phyloP scores from a whole-genome alignment of 2,888 invertebrate genomes.

The Myopa tessellatipennis region DNA sequence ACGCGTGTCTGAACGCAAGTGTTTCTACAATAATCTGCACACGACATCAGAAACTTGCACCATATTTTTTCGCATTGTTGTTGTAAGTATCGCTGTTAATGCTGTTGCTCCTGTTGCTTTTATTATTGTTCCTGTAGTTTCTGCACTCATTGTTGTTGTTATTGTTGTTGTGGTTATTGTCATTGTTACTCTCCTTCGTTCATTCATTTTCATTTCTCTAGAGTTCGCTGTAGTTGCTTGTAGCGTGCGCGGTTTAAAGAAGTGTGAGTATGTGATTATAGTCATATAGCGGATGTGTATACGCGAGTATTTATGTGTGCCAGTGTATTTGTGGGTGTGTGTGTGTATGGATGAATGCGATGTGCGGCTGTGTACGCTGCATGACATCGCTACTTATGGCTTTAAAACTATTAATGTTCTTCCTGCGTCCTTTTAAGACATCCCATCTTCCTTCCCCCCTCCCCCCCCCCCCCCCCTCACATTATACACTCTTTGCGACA shows the following conservation, averaged over 20 bases:
- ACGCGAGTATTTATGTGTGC: too few species aligned
- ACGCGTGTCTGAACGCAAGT: not conserved
- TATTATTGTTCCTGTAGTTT: slow-evolving; percentile 10
- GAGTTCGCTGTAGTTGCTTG: too few species aligned
- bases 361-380: too few species aligned
- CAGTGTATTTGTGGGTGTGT: slow-evolving; percentile 11
- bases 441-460: not conserved
- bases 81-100: not conserved
- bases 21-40: slow-evolving; percentile 27
- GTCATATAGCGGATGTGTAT: too few species aligned
- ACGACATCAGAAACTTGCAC: slow-evolving; percentile 33
- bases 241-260: too few species aligned
- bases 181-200: slow-evolving; percentile 11
- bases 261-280: too few species aligned
- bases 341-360: not conserved
- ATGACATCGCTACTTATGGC: slow-evolving; percentile 33
- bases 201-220: slow-evolving; percentile 2
- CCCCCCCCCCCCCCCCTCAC: too few species aligned
- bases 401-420: slow-evolving; percentile 35
- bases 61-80: slow-evolving; percentile 23
- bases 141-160: slow-evolving; percentile 12
- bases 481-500: not conserved
- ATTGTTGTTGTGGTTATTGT: slow-evolving; percentile 17
- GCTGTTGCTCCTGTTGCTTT: slow-evolving; percentile 18
- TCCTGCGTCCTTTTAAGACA: not conserved